Conservation (phyloP, 2,113 vertebrate genomes). For the Ibidorhyncha struthersii region DNA sequence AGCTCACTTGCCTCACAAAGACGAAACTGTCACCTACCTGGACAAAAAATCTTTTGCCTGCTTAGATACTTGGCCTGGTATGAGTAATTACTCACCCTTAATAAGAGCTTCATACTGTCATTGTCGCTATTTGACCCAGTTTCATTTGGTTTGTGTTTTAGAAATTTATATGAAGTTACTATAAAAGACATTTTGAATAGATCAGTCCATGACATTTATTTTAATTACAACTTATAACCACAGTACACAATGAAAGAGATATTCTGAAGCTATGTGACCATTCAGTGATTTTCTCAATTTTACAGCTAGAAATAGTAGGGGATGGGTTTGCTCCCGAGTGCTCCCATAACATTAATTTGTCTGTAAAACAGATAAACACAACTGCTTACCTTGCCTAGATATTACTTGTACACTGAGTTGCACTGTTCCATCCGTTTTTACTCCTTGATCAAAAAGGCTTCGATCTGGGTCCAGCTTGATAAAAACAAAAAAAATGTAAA, state of each 20-base stretch:
- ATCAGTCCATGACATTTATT: neutral
- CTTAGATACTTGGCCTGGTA: neutral
- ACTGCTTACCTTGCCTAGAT: constrained; percentile 88
- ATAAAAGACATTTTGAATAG: neutral
- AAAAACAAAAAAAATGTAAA: neutral
- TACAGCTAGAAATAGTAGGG: neutral
- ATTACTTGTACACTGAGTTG: constrained; percentile 98
- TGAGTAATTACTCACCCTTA: neutral
- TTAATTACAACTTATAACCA: neutral
- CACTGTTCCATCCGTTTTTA: constrained; percentile 98
- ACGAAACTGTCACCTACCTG: neutral
- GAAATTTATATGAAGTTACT: neutral
- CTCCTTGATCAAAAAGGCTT: constrained; percentile 98
- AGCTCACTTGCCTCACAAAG: neutral
- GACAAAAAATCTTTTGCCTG: neutral
- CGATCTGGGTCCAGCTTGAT: constrained; percentile 92
- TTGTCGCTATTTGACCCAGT: neutral
- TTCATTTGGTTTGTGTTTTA: neutral
- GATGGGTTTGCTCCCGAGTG: neutral
- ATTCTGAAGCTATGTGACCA: neutral
- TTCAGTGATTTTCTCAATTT: neutral
- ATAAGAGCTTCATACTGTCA: neutral
- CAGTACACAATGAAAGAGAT: neutral
- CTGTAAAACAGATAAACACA: neutral
- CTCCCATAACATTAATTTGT: neutral